Conservation (phyloP, 2,113 vertebrate species). For the Sus scrofa region T2T-Sscrofa CM000826.6:137345501-137346000, state of each 20-base stretch:
- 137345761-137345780: constrained; percentile 86
- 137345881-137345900: constrained; percentile 44
- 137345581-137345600: background rate
- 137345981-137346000: background rate
- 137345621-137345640: background rate
- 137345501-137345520: constrained; percentile 91
- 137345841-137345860: background rate
- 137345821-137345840: background rate
- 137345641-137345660: constrained; percentile 29
- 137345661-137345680: constrained; percentile 57
- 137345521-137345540: constrained; percentile 78
- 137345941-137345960: background rate
- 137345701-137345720: constrained; percentile 90
- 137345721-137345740: constrained; percentile 92
- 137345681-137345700: constrained; percentile 88
- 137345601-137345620: background rate
- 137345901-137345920: constrained; percentile 49
- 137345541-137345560: background rate
- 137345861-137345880: constrained; percentile 19
- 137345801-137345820: background rate
- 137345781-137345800: constrained; percentile 35
- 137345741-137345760: constrained; percentile 91
- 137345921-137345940: background rate
- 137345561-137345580: background rate
- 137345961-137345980: background rate